These are phyloP conservation scores for Cyanoliseus patagonus DNA, from an alignment of 2,113 vertebrate species.

Conservation along the genomic window DNA sequence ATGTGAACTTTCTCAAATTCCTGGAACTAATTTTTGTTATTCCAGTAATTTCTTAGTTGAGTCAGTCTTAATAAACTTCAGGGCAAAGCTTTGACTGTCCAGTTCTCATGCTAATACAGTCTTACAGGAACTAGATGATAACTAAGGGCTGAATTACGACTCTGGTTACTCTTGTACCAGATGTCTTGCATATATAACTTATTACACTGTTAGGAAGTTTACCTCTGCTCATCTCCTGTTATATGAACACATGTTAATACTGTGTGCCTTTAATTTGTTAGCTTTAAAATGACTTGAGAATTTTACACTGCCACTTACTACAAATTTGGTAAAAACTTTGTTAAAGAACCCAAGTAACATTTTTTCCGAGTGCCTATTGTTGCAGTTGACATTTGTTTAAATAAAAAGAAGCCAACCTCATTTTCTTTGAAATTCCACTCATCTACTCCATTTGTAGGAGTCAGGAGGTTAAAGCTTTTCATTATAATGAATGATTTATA, in stretches of 20 bases:
- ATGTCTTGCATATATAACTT: conserved; percentile 37
- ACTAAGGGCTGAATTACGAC: conserved; percentile 70
- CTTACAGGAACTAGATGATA: conserved; percentile 49
- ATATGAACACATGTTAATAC: conserved; percentile 65
- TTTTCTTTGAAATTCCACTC: conserved; percentile 63
- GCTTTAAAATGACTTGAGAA: conserved; percentile 72
- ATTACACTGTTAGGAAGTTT: conserved; percentile 59
- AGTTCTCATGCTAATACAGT: conserved; percentile 47
- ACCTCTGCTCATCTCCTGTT: conserved; percentile 64
- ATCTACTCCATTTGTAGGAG: conserved; percentile 67
- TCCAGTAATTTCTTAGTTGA: conserved; percentile 44
- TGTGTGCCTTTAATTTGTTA: conserved; percentile 79
- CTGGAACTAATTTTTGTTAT: conserved; percentile 10
- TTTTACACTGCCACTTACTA: conserved; percentile 76
- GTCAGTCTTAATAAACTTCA: conserved; percentile 46
- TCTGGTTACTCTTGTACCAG: conserved; percentile 48
- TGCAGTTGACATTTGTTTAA: conserved; percentile 60
- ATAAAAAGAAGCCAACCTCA: conserved; percentile 48
- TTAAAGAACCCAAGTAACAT: conserved; percentile 55
- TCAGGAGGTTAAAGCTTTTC: conserved; percentile 37
- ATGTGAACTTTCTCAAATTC: not conserved
- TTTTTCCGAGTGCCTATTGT: conserved; percentile 58
- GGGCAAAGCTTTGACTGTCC: conserved; percentile 57
- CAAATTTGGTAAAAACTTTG: conserved; percentile 71
- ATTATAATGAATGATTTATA: not conserved